Evolutionary conservation across 2,113 vertebrate genomes (phyloP).

Genomic region (Eonycteris spelaea): DNA sequence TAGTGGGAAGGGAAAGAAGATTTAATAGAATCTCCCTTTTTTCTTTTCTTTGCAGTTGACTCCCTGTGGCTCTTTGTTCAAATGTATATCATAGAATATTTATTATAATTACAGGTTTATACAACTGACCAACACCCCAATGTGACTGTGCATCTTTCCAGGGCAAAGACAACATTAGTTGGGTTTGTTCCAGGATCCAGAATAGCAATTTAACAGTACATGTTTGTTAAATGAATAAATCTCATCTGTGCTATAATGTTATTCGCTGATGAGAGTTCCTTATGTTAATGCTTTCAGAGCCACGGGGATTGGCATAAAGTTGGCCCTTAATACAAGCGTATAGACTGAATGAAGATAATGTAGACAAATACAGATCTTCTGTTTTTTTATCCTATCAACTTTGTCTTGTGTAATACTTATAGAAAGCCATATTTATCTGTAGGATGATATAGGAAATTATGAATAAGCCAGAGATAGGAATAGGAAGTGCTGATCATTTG

Average conservation of each 20-base stretch:
- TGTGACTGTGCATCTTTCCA: background rate
- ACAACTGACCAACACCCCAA: background rate
- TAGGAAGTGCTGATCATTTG: background rate
- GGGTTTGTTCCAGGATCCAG: background rate
- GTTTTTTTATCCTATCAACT: background rate
- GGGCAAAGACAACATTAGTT: background rate
- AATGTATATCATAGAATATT: background rate
- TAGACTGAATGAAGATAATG: background rate
- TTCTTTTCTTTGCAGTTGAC: background rate
- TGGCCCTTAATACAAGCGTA: background rate
- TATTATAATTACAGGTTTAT: background rate
- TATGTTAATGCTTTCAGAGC: background rate
- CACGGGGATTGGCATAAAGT: background rate
- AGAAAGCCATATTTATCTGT: background rate
- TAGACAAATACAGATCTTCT: background rate
- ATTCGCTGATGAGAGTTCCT: background rate
- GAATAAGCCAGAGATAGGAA: background rate
- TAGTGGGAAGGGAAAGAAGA: background rate
- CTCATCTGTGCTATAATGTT: background rate
- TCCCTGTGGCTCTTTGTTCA: background rate
- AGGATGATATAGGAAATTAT: background rate
- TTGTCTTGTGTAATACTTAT: too few relatives aligned
- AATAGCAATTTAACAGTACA: background rate
- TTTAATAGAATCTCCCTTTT: background rate
- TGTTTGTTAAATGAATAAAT: background rate